Base-by-base conservation (phyloP, 2,888 invertebrate species). In the Leptinotarsa peninsularis region DNA sequence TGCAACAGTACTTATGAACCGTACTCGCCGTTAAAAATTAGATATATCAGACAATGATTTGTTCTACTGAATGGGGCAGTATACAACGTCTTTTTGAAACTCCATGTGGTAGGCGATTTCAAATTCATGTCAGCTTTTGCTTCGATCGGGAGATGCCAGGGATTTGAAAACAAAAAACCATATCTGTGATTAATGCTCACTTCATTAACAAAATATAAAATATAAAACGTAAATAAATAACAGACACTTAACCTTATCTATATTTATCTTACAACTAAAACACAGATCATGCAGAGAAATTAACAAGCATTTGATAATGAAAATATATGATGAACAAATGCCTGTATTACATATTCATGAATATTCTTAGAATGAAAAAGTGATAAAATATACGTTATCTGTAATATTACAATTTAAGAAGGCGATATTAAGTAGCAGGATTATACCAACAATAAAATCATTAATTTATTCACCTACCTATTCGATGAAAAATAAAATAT, bases 161-260 rank as follows among this genome's bases (percentile, higher is more conserved):
- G 10, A 43, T 43, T 43, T 43, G 10, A 1, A 43, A 43, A 43
- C 43, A 33, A n/a, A 43, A 63, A 63, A 27, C 33, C 13, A 63
- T 4, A 33, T 10, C 4, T 17, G 33, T 10, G 17, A 63, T 43
- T 63, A 43, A 63, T 63, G 33, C 4, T 43, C 17, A 63, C 33
- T 63, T 63, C 43, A 63, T 63, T 63, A 63, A 63, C 63, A 58
- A 70, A 70, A 70, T 58, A 70, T 70, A 70, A 58, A 70, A 70
- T 70, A 70, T 70, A 58, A 58, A 58, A 58, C 43, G 49, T 69
- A 69, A 56, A 70, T 33, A 58, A 17, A 49, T 70, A 70, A 70
- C 21, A 33, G 43, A 56, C 49, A 56, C 33, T 49, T 58, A 17
- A 43, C 15, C 49, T 54, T 54, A 69, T 27, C 23, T 69, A 56